Base-by-base conservation (phyloP, 2,888 invertebrate species). In the Drosophila percnosoma region DNA sequence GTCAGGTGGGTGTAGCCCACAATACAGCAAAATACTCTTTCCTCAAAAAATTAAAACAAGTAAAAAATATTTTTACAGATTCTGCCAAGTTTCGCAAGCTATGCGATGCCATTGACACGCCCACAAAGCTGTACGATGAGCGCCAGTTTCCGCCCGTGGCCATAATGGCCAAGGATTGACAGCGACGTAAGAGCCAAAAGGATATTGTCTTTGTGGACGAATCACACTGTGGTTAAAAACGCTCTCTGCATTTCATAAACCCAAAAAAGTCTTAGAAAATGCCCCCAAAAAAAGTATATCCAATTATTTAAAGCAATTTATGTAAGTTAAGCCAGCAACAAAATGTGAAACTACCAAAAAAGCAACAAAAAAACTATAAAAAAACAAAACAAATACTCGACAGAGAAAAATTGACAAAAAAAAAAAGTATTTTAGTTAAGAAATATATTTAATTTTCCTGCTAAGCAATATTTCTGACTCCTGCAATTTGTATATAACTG, bases 1-100 rank as follows among this genome's bases (percentile, higher is more conserved):
- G 96, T 96, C 97, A 97, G 97, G 97, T 97, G 36, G 38, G 45
- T 38, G 29, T 4, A 4, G 8, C 0, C 2, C 13, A 24, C 21
- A 45, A 45, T 21, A 21, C 21, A 21, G 45, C 4, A 24, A 4
- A 15, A 2, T 15, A 24, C 45, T 7, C 21, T 45, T 21, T 21
- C 21, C 45, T 45, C 21, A 29, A 29, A 29, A 29, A 45, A 45
- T 4, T 45, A 15, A 45, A 45, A 45, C 45, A 45, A 24, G 21
- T 1, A 8, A 24, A 45, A 45, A 2, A 15, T 11, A 4, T 27
- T 38, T 40, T 15, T 8, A 18, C 74, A 93, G 93, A 93, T 89
- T 93, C 93, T 66, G 92, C 91, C 73, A 93, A 93, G 81, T 93
- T 87, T 77, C 92, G 93, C 53, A 92, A 92, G 73, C 86, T 93